phyloP scores from a whole-genome alignment of 2,888 invertebrate genomes.

The Aphodius granarius region DNA sequence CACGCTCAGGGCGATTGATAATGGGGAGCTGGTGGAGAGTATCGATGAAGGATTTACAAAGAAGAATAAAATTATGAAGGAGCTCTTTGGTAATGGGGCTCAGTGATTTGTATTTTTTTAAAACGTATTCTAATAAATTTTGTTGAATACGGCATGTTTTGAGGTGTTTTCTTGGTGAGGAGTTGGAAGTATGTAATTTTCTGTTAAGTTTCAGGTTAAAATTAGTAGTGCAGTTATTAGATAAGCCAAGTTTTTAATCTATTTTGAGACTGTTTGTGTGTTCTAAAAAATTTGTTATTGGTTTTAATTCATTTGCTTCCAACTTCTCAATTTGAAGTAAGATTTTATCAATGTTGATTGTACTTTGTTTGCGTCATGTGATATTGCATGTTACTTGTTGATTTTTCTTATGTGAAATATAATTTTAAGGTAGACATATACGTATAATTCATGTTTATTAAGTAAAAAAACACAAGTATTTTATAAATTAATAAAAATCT shows the following conservation, averaged over 20 bases:
- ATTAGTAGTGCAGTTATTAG: too few species aligned
- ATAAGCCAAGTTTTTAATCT: too few species aligned
- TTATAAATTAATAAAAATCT: neutral
- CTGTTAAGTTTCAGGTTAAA: too few species aligned
- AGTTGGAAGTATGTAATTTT: too few species aligned
- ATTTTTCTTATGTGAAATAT: neutral
- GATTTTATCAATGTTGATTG: neutral
- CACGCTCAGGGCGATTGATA: conserved; percentile 65
- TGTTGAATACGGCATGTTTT: neutral
- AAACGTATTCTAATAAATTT: neutral
- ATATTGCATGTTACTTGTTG: neutral
- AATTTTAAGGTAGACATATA: too few species aligned
- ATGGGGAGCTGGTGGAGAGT: conserved; percentile 49
- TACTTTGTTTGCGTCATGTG: neutral
- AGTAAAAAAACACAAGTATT: neutral
- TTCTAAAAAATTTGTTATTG: neutral
- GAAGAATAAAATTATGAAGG: conserved; percentile 40
- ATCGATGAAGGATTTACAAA: conserved; percentile 27
- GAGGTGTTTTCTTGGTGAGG: neutral
- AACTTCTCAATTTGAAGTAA: neutral
- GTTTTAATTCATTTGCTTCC: neutral
- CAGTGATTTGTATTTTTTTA: conserved; percentile 14
- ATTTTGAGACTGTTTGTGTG: neutral
- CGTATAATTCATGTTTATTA: too few species aligned
- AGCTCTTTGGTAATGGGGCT: conserved; percentile 38